Evolutionary conservation across 1,140 invertebrate genomes (phyloP).

Genomic region (Goniozus legneri): DNA sequence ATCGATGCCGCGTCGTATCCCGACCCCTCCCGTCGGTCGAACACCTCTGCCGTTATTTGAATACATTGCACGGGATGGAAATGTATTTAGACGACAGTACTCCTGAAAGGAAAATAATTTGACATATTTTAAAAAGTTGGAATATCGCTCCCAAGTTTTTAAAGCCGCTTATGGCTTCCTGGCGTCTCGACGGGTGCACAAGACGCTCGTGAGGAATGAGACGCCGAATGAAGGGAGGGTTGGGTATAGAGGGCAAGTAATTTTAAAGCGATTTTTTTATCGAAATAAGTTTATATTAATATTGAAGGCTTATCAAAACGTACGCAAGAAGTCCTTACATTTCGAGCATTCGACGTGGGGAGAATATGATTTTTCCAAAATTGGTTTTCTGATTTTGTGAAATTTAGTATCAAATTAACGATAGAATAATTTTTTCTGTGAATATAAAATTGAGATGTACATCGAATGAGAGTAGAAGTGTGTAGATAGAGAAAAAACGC

Average conservation of each 20-base stretch:
- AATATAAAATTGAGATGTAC: too few relatives aligned
- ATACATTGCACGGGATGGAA: slow-evolving; percentile 35
- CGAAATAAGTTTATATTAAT: slow-evolving; percentile 42
- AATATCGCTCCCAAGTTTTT: slow-evolving; percentile 45
- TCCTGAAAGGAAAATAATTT: slow-evolving; percentile 45
- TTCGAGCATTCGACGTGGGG: not conserved
- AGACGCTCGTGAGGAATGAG: not conserved
- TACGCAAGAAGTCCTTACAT: too few relatives aligned
- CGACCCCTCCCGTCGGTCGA: too few relatives aligned
- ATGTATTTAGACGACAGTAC: slow-evolving; percentile 36
- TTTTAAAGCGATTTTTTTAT: slow-evolving; percentile 44
- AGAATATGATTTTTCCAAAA: not conserved
- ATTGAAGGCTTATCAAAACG: too few relatives aligned
- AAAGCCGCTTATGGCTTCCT: slow-evolving; percentile 30
- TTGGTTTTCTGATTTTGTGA: not conserved
- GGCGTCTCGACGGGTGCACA: too few relatives aligned
- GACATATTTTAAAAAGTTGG: slow-evolving; percentile 49
- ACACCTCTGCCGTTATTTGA: too few relatives aligned
- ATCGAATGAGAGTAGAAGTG: too few relatives aligned
- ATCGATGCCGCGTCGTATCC: too few relatives aligned
- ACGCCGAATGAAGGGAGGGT: not conserved
- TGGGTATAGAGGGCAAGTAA: slow-evolving; percentile 24
- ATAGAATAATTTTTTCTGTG: too few relatives aligned
- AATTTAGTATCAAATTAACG: too few relatives aligned
- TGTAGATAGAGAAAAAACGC: too few relatives aligned